Conservation (phyloP, 2,888 invertebrate genomes). For the Prenolepis imparis region DNA sequence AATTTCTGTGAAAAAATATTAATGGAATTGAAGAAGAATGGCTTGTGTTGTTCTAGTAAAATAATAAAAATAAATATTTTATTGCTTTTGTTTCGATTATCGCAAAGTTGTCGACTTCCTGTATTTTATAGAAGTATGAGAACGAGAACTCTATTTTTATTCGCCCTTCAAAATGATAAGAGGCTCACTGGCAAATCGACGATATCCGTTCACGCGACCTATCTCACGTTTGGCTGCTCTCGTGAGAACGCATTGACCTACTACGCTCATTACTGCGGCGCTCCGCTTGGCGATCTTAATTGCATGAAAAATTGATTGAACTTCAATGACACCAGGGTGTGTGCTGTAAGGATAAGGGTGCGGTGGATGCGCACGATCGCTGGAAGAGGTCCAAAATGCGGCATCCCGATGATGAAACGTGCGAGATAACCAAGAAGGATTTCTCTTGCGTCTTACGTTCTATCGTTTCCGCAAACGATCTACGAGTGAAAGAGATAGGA, state of each 20-base stretch:
- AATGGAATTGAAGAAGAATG: too few relatives aligned
- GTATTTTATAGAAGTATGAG: conserved; percentile 33
- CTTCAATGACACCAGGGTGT: conserved; percentile 58
- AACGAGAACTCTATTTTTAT: conserved; percentile 11
- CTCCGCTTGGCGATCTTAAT: conserved; percentile 64
- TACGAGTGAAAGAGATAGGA: conserved; percentile 7
- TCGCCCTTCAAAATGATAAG: conserved; percentile 25
- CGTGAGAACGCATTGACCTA: conserved; percentile 67
- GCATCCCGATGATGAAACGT: conserved; percentile 30
- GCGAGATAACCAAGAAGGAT: conserved; percentile 33
- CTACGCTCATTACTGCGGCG: conserved; percentile 58
- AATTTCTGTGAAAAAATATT: too few relatives aligned
- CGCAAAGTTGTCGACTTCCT: conserved; percentile 12
- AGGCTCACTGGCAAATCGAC: conserved; percentile 10
- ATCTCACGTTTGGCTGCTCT: conserved; percentile 41
- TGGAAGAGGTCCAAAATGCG: conserved; percentile 69
- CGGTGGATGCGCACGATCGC: conserved; percentile 34
- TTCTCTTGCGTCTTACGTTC: conserved; percentile 5
- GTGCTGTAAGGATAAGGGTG: conserved; percentile 16
- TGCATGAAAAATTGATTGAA: conserved; percentile 74
- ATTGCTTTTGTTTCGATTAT: conserved; percentile 34
- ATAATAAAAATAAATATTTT: conserved; percentile 15
- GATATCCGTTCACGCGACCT: conserved; percentile 46
- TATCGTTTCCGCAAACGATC: conserved; percentile 26
- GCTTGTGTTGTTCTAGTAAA: too few relatives aligned